Evolutionary conservation across 2,113 vertebrate species (phyloP).

Genomic region (Cyanoramphus novaezelandiae): DNA sequence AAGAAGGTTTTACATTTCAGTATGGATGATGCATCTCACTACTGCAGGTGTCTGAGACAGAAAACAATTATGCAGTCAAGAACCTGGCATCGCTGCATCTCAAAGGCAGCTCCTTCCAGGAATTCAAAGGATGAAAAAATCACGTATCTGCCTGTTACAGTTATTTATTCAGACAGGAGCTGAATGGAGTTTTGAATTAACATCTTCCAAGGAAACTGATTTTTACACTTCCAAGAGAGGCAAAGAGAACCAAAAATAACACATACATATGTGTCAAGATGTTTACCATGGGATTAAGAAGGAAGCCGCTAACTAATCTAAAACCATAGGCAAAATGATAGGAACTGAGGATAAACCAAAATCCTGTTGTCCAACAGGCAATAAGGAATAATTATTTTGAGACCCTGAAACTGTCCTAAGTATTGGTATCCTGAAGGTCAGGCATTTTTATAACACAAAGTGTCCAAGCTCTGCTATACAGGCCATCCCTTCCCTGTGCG

Average conservation of each 20-base stretch:
- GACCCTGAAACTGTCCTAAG: neutral
- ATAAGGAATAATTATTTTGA: neutral
- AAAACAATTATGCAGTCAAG: constrained; percentile 14
- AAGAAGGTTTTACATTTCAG: constrained; percentile 16
- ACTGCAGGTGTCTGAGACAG: neutral
- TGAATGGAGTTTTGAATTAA: neutral
- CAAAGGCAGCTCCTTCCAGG: neutral
- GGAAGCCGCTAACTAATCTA: neutral
- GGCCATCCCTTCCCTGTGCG: neutral
- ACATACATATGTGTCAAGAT: neutral
- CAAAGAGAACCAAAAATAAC: neutral
- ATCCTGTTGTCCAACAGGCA: neutral
- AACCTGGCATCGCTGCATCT: neutral
- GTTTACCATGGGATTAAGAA: neutral
- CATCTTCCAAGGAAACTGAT: neutral
- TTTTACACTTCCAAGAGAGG: neutral
- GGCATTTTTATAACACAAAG: neutral
- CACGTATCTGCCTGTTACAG: neutral
- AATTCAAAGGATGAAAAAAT: neutral
- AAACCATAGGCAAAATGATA: neutral
- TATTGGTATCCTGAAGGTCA: neutral
- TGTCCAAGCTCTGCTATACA: neutral
- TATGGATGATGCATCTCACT: neutral
- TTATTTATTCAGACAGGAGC: constrained; percentile 22
- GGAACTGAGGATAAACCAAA: neutral